Evolutionary conservation across 1,140 invertebrate species (phyloP).

Genomic region (Drosophila sucinea): DNA sequence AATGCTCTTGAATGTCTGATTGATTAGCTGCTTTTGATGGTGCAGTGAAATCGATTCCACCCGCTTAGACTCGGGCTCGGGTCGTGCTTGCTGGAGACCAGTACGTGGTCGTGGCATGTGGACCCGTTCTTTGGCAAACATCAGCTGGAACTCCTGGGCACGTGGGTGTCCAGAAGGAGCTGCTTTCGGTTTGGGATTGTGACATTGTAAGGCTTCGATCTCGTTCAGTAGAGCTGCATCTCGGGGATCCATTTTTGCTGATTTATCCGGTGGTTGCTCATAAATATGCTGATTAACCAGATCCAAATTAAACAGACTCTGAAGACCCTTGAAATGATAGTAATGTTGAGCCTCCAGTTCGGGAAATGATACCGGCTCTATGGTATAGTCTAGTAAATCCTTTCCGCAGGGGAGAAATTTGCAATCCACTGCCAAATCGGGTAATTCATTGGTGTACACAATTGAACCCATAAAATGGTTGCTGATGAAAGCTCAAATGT

Average conservation of each 20-base stretch:
- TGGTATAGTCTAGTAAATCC: slow-evolving; percentile 34
- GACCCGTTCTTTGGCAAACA: slow-evolving; percentile 36
- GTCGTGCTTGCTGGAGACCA: neutral
- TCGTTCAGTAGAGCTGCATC: slow-evolving; percentile 37
- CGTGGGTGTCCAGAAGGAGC: slow-evolving; percentile 7
- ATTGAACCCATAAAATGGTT: slow-evolving; percentile 32
- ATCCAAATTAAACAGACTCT: slow-evolving; percentile 44
- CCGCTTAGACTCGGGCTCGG: neutral
- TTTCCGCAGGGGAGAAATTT: slow-evolving; percentile 52
- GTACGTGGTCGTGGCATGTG: slow-evolving; percentile 15
- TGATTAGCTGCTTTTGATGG: slow-evolving; percentile 35
- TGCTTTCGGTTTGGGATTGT: neutral
- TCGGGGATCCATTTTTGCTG: slow-evolving; percentile 16
- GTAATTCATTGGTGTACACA: slow-evolving; percentile 40
- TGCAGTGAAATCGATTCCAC: slow-evolving; percentile 21
- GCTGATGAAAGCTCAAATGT: slow-evolving; percentile 14
- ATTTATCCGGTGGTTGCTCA: neutral
- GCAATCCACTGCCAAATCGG: slow-evolving; percentile 15
- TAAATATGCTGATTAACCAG: slow-evolving; percentile 34
- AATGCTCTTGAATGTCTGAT: slow-evolving; percentile 44
- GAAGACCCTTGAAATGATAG: slow-evolving; percentile 39
- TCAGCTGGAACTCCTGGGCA: slow-evolving; percentile 32
- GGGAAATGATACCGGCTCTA: slow-evolving; percentile 25
- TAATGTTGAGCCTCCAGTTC: slow-evolving; percentile 16
- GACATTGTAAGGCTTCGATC: slow-evolving; percentile 28